Evolutionary conservation across 53 echinoderm and acorn worm genomes (phyloP), one percentile per base, ranked within the genome.

Genomic region (Astropecten irregularis): DNA sequence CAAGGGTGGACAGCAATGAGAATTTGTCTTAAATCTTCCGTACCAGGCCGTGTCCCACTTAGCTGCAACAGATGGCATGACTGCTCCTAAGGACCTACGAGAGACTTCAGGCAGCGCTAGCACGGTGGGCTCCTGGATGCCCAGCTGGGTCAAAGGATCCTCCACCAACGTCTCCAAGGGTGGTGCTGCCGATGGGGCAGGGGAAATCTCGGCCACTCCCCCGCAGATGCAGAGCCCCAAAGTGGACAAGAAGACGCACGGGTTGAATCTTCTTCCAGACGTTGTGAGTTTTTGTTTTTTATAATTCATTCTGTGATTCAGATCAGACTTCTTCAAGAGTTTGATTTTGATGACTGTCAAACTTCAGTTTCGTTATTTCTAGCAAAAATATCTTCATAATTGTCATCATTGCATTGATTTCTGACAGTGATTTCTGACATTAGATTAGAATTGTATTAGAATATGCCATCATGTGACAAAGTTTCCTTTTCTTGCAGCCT

Each of bases 211-310:
- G 2, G 84, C 81, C 66, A 95, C 95, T 16, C 91, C 95, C 55
- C 91, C 91, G 32, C 73, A 84, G 82, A 73, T 81, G 47, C 84
- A 87, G 40, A 95, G 95, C 68, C 95, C 95, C 36, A 91, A 88
- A 35, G 66, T 85, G 60, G 91, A 95, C 22, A 70, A 65, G 57
- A 87, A 76, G 73, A 84, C 31, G 21, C 89, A 82, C 10, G 88
- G 89, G 27, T 73, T 95, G 31, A 95, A 95, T 57, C 85, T 95
- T 2, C 84, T 93, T 16, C 93, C 96, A 38, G 93, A 93, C 74
- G 93, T 93, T 22, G 96, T 95, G 76, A 95, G 93, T 91, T 1
- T 6, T n/a, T n/a, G n/a, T n/a, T n/a, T 16, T 42, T 2, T 66
- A 18, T 36, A 28, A 25, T 82, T 8, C 21, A 2, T 65, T 0